Conservation (phyloP, 2,113 vertebrate species). For the Cheirogaleus medius region DNA sequence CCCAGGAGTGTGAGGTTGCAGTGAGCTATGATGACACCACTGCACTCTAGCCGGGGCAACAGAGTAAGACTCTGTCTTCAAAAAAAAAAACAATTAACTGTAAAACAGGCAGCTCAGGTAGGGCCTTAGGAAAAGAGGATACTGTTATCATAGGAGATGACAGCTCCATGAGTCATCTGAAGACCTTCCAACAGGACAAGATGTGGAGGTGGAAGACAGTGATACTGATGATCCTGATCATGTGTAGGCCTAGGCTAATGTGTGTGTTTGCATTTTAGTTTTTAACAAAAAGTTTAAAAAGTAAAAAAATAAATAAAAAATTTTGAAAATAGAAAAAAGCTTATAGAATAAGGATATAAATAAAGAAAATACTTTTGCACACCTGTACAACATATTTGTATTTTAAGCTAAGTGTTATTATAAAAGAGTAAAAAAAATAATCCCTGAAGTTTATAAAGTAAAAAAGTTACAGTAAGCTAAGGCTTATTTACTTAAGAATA, state of each 20-base stretch:
- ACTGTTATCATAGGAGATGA: background rate
- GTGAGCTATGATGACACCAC: too few relatives aligned
- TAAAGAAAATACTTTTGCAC: background rate
- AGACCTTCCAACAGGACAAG: background rate
- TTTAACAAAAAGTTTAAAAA: background rate
- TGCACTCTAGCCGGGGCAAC: too few relatives aligned
- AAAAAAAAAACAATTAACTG: background rate
- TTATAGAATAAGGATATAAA: background rate
- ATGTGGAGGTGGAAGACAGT: background rate
- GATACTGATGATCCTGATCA: background rate
- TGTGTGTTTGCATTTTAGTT: background rate
- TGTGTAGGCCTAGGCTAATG: background rate
- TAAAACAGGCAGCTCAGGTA: background rate
- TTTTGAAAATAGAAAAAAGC: background rate
- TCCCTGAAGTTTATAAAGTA: background rate
- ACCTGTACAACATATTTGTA: background rate
- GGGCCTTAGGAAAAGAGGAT: background rate
- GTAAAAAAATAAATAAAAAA: background rate
- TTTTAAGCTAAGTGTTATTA: background rate
- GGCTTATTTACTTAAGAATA: background rate
- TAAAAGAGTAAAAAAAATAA: background rate
- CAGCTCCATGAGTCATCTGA: background rate
- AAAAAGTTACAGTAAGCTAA: background rate
- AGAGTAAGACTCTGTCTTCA: too few relatives aligned
- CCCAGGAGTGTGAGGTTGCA: too few relatives aligned